phyloP scores from a whole-genome alignment of 2,888 invertebrate species.

The Lumbricus terrestris region DNA sequence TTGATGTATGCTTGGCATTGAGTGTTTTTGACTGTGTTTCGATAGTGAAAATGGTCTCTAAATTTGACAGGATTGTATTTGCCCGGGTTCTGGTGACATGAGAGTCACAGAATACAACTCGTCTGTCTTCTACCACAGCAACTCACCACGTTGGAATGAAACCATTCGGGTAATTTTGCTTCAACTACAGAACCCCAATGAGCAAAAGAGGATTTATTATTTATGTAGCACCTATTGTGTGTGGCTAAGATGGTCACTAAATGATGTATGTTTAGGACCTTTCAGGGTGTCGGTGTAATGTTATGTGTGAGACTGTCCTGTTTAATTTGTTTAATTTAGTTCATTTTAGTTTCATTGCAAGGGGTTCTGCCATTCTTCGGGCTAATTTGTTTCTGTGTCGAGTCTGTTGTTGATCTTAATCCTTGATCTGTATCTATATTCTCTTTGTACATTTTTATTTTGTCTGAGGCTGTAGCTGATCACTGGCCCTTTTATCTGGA shows the following conservation, averaged over 20 bases:
- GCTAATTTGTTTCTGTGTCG: no score
- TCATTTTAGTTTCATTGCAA: no score
- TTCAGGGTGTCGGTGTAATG: no score
- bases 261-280: neutral
- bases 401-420: no score
- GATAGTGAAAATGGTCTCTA: neutral
- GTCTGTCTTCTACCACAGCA: slow-evolving; percentile 88
- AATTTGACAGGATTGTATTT: slow-evolving; percentile 72
- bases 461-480: no score
- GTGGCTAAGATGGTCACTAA: neutral
- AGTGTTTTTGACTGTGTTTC: neutral
- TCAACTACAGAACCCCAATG: neutral
- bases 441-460: no score
- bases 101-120: slow-evolving; percentile 75
- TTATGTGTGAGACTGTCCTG: no score
- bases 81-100: slow-evolving; percentile 77
- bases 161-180: slow-evolving; percentile 59
- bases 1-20: neutral
- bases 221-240: neutral
- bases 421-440: neutral
- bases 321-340: no score
- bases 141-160: slow-evolving; percentile 88
- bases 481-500: no score
- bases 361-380: no score
- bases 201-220: neutral